phyloP scores from a whole-genome alignment of 2,888 invertebrate species.

The Cerceris ruficornis region DNA sequence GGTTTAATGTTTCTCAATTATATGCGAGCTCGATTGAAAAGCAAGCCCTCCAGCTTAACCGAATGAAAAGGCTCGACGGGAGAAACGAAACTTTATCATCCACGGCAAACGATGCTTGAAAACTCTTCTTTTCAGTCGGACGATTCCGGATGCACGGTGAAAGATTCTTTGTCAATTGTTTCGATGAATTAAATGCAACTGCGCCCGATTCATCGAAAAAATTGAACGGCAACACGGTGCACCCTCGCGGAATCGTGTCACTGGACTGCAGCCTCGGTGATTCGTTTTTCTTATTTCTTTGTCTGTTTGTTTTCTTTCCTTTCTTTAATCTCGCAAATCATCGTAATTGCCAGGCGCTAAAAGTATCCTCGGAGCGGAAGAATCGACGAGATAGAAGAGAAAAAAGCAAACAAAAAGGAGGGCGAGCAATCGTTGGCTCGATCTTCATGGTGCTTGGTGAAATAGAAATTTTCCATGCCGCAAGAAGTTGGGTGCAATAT shows the following conservation, averaged over 20 bases:
- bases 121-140: too few species aligned
- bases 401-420: background rate
- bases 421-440: background rate
- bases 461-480: background rate
- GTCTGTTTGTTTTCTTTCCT: too few species aligned
- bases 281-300: too few species aligned
- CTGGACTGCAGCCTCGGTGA: too few species aligned
- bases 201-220: too few species aligned
- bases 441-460: background rate
- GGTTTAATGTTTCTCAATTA: background rate
- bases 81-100: too few species aligned
- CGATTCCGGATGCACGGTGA: too few species aligned
- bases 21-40: background rate
- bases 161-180: too few species aligned
- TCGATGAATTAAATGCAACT: too few species aligned
- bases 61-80: background rate
- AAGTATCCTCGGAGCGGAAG: slow-evolving; percentile 41
- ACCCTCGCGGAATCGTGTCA: too few species aligned
- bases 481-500: background rate
- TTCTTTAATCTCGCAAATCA: slow-evolving; percentile 35
- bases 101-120: too few species aligned
- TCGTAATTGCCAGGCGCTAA: slow-evolving; percentile 38
- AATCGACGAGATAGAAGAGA: slow-evolving; percentile 29
- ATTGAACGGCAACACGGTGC: too few species aligned
- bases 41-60: background rate